A percentile compares a stretch with the other conserved stretches of the same genome.
These are phyloP conservation scores for Oreotragus oreotragus DNA, from an alignment of 2,113 vertebrate species.

Conservation along the genomic window DNA sequence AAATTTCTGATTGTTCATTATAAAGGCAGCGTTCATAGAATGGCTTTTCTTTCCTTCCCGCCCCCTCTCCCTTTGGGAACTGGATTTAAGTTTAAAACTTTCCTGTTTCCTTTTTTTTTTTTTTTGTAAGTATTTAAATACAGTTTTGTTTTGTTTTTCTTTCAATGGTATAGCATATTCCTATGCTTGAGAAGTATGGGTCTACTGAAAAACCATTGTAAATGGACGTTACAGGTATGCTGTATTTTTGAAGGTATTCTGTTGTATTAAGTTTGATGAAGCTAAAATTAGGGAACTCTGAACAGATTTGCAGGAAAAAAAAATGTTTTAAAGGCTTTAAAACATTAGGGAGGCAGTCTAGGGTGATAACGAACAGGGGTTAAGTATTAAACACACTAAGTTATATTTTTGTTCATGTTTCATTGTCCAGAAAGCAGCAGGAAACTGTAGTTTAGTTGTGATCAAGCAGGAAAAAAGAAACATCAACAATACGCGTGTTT, in stretches of 20 bases:
- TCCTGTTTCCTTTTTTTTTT: slow-evolving; percentile 90
- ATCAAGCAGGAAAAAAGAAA: slow-evolving; percentile 70
- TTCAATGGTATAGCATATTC: slow-evolving; percentile 93
- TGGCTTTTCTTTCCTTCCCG: slow-evolving; percentile 85
- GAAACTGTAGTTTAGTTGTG: slow-evolving; percentile 74
- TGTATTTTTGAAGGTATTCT: slow-evolving; percentile 97
- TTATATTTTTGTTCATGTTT: slow-evolving; percentile 88
- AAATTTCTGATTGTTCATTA: slow-evolving; percentile 98
- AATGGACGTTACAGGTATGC: slow-evolving; percentile 98
- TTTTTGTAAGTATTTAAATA: slow-evolving; percentile 98
- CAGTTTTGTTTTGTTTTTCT: slow-evolving; percentile 84
- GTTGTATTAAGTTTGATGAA: slow-evolving; percentile 95
- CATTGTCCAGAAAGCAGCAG: slow-evolving; percentile 86
- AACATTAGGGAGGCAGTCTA: slow-evolving; percentile 89
- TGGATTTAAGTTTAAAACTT: slow-evolving; percentile 98
- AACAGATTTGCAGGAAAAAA: slow-evolving; percentile 88
- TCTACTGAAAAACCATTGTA: slow-evolving; percentile 95
- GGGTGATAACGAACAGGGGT: slow-evolving; percentile 87
- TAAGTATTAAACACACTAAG: slow-evolving; percentile 88
- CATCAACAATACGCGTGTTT: slow-evolving; percentile 61
- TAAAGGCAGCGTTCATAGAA: slow-evolving; percentile 94
- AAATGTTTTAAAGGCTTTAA: slow-evolving; percentile 91
- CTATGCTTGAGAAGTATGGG: slow-evolving; percentile 94
- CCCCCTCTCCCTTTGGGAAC: slow-evolving; percentile 76
- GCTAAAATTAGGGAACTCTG: slow-evolving; percentile 91